A percentile compares a stretch with the other conserved stretches of the same genome.
Conservation (phyloP, 2,113 vertebrate species). For the Puntigrus tetrazona region DNA sequence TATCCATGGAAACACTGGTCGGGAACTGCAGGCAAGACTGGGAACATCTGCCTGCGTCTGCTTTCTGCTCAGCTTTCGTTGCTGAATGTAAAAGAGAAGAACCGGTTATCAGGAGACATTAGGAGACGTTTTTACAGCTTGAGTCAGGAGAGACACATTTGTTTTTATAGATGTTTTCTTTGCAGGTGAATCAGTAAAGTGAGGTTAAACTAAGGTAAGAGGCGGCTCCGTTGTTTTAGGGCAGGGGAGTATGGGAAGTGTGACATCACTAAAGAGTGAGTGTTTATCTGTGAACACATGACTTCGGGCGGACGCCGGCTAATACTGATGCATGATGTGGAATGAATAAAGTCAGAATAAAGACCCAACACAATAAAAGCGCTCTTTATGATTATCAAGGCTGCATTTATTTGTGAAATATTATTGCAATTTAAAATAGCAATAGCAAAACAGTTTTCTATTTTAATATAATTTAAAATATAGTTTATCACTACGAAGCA, state of each 20-base stretch:
- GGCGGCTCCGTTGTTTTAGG: background rate
- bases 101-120: background rate
- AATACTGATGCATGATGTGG: background rate
- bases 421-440: no score
- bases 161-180: background rate
- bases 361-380: background rate
- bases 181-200: background rate
- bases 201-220: background rate
- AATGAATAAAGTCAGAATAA: background rate
- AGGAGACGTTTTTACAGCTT: background rate
- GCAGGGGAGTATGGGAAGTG: background rate
- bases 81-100: background rate
- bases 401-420: no score
- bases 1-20: slow-evolving; percentile 2
- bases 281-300: background rate
- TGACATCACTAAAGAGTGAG: background rate
- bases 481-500: no score
- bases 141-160: background rate
- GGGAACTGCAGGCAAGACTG: background rate
- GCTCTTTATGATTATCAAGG: no score
- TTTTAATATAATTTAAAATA: no score
- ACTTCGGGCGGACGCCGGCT: background rate
- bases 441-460: no score
- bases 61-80: background rate
- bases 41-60: slow-evolving; percentile 10